A percentile compares a stretch with the other conserved stretches of the same genome.
phyloP scores from a whole-genome alignment of 2,797 vertebrate species.

The Sebastes kiyomatsui region DNA sequence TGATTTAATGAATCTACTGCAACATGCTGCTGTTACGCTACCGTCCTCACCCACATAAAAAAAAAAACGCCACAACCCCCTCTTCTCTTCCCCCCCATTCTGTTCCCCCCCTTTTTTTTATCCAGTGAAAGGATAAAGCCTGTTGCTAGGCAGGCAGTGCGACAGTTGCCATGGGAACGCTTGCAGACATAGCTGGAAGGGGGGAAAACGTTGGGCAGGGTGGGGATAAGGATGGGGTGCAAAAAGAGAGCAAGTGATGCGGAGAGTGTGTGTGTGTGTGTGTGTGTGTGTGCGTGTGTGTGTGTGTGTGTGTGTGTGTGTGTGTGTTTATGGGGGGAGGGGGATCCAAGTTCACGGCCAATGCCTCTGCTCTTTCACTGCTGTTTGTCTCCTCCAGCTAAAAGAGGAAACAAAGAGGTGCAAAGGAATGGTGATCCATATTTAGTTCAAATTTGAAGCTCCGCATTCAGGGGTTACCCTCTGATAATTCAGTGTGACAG shows the following conservation, averaged over 20 bases:
- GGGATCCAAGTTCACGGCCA: slow-evolving; percentile 74
- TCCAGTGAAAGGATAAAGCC: slow-evolving; percentile 76
- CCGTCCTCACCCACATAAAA: slow-evolving; percentile 20
- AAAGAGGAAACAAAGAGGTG: slow-evolving; percentile 68
- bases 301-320: background rate
- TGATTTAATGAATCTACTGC: slow-evolving; percentile 58
- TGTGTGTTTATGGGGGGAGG: background rate
- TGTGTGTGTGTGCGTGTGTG: background rate
- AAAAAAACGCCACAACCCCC: slow-evolving; percentile 5
- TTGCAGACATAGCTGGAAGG: slow-evolving; percentile 79
- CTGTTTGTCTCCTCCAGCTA: slow-evolving; percentile 48
- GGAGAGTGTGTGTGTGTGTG: slow-evolving; percentile 9
- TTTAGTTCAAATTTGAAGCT: background rate
- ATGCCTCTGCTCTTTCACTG: slow-evolving; percentile 41
- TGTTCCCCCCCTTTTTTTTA: slow-evolving; percentile 48
- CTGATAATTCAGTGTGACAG: background rate
- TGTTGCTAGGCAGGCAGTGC: slow-evolving; percentile 85
- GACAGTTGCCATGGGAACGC: slow-evolving; percentile 86
- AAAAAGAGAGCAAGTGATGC: slow-evolving; percentile 53
- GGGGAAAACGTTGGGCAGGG: slow-evolving; percentile 49
- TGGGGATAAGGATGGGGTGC: slow-evolving; percentile 70
- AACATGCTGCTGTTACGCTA: slow-evolving; percentile 41
- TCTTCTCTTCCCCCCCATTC: slow-evolving; percentile 32
- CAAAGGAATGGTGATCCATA: slow-evolving; percentile 39
- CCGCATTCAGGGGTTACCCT: background rate